A percentile compares a stretch with the other conserved stretches of the same genome.
Conservation (phyloP, 2,113 vertebrate species). For the Anser cygnoides region DNA sequence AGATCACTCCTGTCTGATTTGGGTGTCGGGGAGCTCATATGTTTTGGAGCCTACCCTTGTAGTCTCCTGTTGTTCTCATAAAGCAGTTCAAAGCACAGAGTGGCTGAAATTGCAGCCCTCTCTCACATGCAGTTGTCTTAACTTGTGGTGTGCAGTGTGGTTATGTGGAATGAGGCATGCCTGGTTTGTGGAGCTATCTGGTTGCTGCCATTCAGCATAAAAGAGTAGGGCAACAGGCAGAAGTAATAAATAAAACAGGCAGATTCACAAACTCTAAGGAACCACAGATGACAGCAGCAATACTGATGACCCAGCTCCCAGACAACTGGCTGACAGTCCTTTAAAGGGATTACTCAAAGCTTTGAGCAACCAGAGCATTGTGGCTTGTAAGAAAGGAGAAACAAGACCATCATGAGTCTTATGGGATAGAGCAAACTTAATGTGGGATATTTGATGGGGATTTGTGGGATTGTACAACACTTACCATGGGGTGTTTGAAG, state of each 20-base stretch:
- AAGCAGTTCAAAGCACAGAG: not conserved
- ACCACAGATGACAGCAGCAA: not conserved
- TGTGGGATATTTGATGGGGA: not conserved
- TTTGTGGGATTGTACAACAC: not conserved
- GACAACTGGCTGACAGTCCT: not conserved
- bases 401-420: not conserved
- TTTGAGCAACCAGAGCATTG: not conserved
- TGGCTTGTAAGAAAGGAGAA: not conserved
- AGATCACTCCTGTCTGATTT: not conserved
- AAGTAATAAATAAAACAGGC: not conserved
- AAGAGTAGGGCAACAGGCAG: not conserved
- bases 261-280: not conserved
- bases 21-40: not conserved
- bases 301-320: not conserved
- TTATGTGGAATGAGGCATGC: fast-evolving
- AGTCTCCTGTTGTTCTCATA: not conserved
- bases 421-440: not conserved
- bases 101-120: not conserved
- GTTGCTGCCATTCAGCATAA: not conserved
- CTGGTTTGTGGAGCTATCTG: not conserved
- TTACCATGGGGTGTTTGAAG: not conserved
- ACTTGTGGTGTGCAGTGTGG: fast-evolving
- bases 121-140: not conserved
- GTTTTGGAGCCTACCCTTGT: not conserved
- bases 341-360: not conserved